Base-by-base conservation (phyloP, 2,113 vertebrate genomes). In the Cyanistes caeruleus region DNA sequence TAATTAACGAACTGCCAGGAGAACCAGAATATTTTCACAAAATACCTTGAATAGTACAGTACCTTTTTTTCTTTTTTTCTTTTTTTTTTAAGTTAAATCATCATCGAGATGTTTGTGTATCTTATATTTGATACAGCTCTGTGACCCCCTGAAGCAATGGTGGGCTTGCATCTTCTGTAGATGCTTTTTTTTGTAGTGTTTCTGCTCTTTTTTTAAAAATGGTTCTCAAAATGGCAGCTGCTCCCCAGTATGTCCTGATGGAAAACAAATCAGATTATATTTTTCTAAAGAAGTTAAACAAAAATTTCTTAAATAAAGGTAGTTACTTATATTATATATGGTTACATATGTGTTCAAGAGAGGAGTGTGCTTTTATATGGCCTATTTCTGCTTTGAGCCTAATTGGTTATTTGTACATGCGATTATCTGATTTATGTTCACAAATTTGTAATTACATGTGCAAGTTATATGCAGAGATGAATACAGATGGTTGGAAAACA, bases 371-470 rank as follows among this genome's bases (percentile, higher is more conserved):
- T 79, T 30, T 51, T 79, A 22, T 25, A 81, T 81, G 77, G 37
- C 77, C 30, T 83, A 60, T 60, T 90, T 93, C 63, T 96, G 13
- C 52, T 89, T 77, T 70, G 73, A 93, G 39, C 84, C 76, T 95
- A 93, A 93, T 90, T 95, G 76, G 91, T 89, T 95, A 93, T 95
- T 96, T 97, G 91, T 93, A 89, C 73, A n/a, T 93, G 80, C 60
- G 92, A 89, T 97, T 97, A 90, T 78, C 76, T 95, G 95, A 95
- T 96, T 96, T 95, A 84, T 90, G 93, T 81, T 95, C 89, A 89
- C 91, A 95, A 95, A 95, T 92, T 87, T 81, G 52, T 91, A 93
- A 93, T 95, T 96, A 87, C 84, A 78, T 84, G 93, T 93, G 63
- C 67, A 93, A 92, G 88, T 90, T 93, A 24, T 87, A 87, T 43